A percentile compares a stretch with the other conserved stretches of the same genome.
Evolutionary conservation across 2,113 vertebrate species (phyloP).

Genomic region (Pseudonaja textilis): DNA sequence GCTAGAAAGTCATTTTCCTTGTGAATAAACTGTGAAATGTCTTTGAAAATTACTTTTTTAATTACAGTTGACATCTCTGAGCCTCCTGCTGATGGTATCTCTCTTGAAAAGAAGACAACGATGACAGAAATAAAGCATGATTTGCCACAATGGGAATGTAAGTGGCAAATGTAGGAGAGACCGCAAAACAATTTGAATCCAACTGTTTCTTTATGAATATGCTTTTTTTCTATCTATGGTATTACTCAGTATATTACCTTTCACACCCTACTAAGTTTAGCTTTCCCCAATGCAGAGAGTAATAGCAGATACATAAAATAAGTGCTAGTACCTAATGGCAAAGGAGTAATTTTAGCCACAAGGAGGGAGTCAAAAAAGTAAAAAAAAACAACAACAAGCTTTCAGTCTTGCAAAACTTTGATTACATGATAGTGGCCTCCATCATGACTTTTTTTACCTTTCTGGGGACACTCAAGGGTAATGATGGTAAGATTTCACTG

Average conservation of each 20-base stretch:
- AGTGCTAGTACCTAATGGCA: background rate
- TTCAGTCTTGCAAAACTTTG: background rate
- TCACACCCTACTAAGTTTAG: slow-evolving; percentile 32
- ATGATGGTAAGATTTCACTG: background rate
- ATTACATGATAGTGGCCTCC: background rate
- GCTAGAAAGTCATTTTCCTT: slow-evolving; percentile 59
- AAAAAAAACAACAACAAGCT: background rate
- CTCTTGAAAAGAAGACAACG: slow-evolving; percentile 8
- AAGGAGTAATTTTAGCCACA: background rate
- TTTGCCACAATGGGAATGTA: slow-evolving; percentile 32
- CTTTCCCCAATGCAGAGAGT: slow-evolving; percentile 17
- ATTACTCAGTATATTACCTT: slow-evolving; percentile 27
- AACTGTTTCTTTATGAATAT: slow-evolving; percentile 28
- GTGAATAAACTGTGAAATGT: slow-evolving; percentile 63
- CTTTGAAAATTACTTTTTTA: slow-evolving; percentile 70
- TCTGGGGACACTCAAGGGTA: background rate
- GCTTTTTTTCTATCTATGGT: background rate
- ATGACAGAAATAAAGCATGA: background rate
- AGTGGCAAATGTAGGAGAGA: slow-evolving; percentile 24
- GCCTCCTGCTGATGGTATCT: slow-evolving; percentile 62
- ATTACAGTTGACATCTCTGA: slow-evolving; percentile 68
- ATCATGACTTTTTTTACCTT: background rate
- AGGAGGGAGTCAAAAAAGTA: background rate
- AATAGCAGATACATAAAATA: background rate
- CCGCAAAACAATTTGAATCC: slow-evolving; percentile 35